These are phyloP conservation scores for Drosophila truncata DNA, from an alignment of 1,140 invertebrate genomes.

Conservation along the genomic window DNA sequence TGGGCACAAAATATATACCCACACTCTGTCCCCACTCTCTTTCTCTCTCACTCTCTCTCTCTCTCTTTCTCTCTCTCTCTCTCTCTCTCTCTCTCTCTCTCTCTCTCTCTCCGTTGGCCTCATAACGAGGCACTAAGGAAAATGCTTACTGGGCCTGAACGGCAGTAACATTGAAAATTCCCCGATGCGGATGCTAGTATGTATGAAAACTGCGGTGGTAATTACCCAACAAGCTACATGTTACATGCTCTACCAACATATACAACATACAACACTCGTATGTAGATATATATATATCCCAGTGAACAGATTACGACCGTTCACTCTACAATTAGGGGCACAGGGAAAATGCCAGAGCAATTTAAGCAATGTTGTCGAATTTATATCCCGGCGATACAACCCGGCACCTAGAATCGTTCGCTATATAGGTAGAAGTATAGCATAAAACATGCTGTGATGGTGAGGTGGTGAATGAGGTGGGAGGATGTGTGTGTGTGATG, in stretches of 20 bases:
- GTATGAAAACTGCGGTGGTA: constrained; percentile 23
- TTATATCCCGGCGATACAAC: constrained; percentile 42
- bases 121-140: constrained; percentile 28
- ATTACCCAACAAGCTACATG: constrained; percentile 19
- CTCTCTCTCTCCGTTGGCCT: not conserved
- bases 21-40: not conserved
- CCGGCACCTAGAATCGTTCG: constrained; percentile 19
- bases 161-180: constrained; percentile 21
- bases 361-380: constrained; percentile 51
- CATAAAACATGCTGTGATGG: constrained; percentile 15
- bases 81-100: not conserved
- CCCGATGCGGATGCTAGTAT: constrained; percentile 24
- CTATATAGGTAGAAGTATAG: not conserved
- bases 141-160: constrained; percentile 18
- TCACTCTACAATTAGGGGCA: constrained; percentile 22
- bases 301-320: constrained; percentile 6
- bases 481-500: too few species aligned
- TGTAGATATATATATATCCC: not conserved
- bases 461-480: not conserved
- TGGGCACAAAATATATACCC: constrained; percentile 13
- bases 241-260: not conserved
- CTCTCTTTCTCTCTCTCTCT: not conserved
- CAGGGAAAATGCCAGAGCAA: constrained; percentile 22
- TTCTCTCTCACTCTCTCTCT: not conserved
- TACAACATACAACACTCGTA: not conserved